phyloP scores from a whole-genome alignment of 1,140 invertebrate genomes.

The Caenorhabditis tropicalis region DNA sequence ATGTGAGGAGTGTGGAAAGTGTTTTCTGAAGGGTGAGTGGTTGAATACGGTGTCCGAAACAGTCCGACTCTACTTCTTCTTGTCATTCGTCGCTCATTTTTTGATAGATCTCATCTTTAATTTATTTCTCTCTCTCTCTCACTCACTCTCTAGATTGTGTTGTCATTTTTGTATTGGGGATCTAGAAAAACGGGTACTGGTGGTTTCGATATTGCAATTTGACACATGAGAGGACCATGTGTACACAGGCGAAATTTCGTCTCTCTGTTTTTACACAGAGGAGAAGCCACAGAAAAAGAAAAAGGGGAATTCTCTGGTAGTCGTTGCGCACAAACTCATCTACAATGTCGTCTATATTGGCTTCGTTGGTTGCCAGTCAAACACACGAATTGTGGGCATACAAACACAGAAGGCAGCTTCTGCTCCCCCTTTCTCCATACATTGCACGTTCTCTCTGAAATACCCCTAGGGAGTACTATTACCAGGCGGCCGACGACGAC shows the following conservation, averaged over 20 bases:
- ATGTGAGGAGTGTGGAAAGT: slow-evolving; percentile 70
- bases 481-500: slow-evolving; percentile 40
- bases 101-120: not conserved
- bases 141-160: too few species aligned
- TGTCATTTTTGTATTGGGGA: not conserved
- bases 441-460: slow-evolving; percentile 38
- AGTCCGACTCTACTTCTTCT: not conserved
- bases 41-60: not conserved
- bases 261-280: not conserved
- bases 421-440: slow-evolving; percentile 1
- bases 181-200: not conserved
- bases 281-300: not conserved
- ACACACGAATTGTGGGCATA: slow-evolving; percentile 31
- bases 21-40: slow-evolving; percentile 63
- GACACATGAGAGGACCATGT: slow-evolving; percentile 17
- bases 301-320: not conserved
- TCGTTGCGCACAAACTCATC: slow-evolving; percentile 41
- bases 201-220: slow-evolving; percentile 15
- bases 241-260: not conserved
- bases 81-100: not conserved
- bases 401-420: slow-evolving; percentile 35
- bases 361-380: slow-evolving; percentile 17
- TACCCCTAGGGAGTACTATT: slow-evolving; percentile 51
- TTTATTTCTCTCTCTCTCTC: too few species aligned
- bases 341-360: slow-evolving; percentile 42